These are phyloP conservation scores for Aporophyla nigra DNA, from an alignment of 2,888 invertebrate species.

Conservation along the genomic window DNA sequence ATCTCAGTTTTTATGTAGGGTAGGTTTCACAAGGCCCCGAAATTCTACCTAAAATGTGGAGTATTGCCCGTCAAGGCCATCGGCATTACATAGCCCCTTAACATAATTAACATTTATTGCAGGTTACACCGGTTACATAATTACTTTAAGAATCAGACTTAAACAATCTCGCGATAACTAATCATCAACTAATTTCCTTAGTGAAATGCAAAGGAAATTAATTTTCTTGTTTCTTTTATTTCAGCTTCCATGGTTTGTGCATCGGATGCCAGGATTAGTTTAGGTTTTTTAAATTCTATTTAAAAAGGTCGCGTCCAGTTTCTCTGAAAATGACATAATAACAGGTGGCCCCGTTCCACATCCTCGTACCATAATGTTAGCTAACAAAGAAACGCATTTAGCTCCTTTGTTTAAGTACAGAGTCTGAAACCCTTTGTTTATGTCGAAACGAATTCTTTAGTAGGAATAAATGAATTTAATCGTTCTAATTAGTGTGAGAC, in stretches of 20 bases:
- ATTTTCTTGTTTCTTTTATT: too few species aligned
- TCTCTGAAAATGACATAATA: too few species aligned
- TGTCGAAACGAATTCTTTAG: neutral
- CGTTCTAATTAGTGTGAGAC: neutral
- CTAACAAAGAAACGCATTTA: conserved; percentile 6
- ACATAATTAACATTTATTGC: neutral
- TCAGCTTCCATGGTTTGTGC: too few species aligned
- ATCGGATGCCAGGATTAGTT: too few species aligned
- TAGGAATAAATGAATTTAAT: neutral
- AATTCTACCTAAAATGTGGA: neutral
- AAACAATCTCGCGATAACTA: neutral
- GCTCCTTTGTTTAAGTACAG: neutral
- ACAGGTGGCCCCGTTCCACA: conserved; percentile 14
- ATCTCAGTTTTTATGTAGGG: neutral
- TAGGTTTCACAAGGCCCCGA: neutral
- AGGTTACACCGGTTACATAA: neutral
- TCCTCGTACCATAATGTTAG: neutral
- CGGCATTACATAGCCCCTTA: neutral
- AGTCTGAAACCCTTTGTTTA: neutral
- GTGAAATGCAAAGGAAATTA: too few species aligned
- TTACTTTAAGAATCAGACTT: neutral
- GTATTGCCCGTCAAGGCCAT: neutral
- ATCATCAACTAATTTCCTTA: too few species aligned
- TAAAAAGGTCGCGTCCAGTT: too few species aligned
- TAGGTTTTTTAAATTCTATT: too few species aligned